Conservation (phyloP, 23 tunicate genomes). For the Corella eumyota region DNA sequence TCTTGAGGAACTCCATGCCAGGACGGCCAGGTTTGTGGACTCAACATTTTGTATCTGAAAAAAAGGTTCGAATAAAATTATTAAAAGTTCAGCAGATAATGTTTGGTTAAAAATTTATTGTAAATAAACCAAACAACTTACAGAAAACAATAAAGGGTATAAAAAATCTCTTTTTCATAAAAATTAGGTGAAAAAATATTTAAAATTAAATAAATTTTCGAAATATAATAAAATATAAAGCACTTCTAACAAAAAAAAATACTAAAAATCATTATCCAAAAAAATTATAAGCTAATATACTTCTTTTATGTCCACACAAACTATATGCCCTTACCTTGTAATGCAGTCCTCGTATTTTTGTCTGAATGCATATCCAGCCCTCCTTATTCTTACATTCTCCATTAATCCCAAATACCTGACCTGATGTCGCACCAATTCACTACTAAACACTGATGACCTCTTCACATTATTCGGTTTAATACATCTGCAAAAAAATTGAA, state of each 20-base stretch:
- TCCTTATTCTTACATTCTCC: conserved; percentile 87
- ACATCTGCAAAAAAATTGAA: too few relatives aligned
- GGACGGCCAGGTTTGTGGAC: conserved; percentile 79
- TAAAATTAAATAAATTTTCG: too few relatives aligned
- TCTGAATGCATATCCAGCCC: conserved; percentile 92
- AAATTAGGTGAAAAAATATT: too few relatives aligned
- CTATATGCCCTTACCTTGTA: conserved; percentile 42
- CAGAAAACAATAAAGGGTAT: not conserved
- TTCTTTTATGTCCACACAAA: too few relatives aligned
- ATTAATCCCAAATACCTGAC: conserved; percentile 88
- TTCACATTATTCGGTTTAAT: conserved; percentile 96
- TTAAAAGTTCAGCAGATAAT: too few relatives aligned
- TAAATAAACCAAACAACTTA: not conserved
- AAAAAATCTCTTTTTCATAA: not conserved
- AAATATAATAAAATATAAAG: too few relatives aligned
- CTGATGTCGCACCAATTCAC: conserved; percentile 88
- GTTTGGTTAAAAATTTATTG: too few relatives aligned
- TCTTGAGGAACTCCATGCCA: conserved; percentile 47
- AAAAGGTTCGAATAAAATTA: not conserved
- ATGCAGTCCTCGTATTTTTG: conserved; percentile 82
- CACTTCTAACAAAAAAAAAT: too few relatives aligned
- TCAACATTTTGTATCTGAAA: conserved; percentile 87
- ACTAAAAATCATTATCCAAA: too few relatives aligned
- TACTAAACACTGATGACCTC: conserved; percentile 36
- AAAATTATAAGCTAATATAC: too few relatives aligned